phyloP scores from a whole-genome alignment of 1,140 invertebrate species.

The Schlechtendalia chinensis region DNA sequence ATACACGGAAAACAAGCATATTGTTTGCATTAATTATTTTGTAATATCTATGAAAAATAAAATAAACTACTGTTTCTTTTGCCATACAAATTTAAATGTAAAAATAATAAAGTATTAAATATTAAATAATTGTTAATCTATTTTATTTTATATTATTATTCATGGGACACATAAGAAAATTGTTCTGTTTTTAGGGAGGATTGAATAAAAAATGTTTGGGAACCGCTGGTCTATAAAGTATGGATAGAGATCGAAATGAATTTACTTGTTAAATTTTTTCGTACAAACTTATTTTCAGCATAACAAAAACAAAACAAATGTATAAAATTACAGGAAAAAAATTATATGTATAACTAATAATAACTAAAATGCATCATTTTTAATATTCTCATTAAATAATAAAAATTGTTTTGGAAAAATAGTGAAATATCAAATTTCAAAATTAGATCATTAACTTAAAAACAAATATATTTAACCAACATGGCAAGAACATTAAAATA shows the following conservation, averaged over 20 bases:
- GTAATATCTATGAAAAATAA: too few species aligned
- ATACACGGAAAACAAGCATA: too few species aligned
- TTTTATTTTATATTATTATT: too few species aligned
- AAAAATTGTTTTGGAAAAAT: neutral
- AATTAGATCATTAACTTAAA: neutral
- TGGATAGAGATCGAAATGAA: constrained; percentile 10
- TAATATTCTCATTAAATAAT: neutral
- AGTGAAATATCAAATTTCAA: neutral
- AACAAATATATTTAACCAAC: neutral
- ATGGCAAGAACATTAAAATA: neutral
- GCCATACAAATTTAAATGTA: too few species aligned
- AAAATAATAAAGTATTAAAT: too few species aligned
- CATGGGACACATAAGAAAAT: too few species aligned
- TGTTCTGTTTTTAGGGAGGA: too few species aligned
- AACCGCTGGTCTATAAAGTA: neutral
- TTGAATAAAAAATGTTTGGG: too few species aligned
- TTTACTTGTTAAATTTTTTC: neutral
- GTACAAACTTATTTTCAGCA: neutral
- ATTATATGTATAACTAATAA: neutral
- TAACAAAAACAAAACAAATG: neutral
- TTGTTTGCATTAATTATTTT: too few species aligned
- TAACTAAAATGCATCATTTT: neutral
- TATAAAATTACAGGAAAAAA: neutral
- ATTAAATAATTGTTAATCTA: too few species aligned
- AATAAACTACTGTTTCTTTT: too few species aligned